Percentiles rank a stretch among this genome's conserved stretches.
These are phyloP conservation scores for Stegostoma tigrinum DNA, from an alignment of 2,113 vertebrate species.

Conservation along the genomic window DNA sequence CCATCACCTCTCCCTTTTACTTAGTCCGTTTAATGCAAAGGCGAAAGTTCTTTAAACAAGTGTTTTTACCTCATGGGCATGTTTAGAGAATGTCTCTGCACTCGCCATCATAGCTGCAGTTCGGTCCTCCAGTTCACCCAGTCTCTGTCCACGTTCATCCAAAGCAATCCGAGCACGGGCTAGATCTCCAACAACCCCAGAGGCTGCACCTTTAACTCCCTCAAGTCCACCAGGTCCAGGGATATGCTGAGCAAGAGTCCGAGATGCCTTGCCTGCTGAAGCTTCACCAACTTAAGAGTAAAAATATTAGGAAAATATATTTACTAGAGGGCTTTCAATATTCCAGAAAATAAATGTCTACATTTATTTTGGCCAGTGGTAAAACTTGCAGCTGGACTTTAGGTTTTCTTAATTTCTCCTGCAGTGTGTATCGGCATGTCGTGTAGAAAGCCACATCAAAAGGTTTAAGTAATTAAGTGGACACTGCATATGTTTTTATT, in stretches of 20 bases:
- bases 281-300: slow-evolving; percentile 78
- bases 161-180: slow-evolving; percentile 83
- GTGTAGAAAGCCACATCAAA: background rate
- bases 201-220: slow-evolving; percentile 77
- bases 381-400: background rate
- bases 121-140: slow-evolving; percentile 89
- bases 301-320: slow-evolving; percentile 31
- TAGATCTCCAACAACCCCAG: slow-evolving; percentile 81
- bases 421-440: background rate
- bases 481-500: background rate
- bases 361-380: background rate
- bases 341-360: background rate
- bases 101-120: slow-evolving; percentile 93
- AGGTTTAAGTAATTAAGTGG: background rate
- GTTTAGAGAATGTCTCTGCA: slow-evolving; percentile 87
- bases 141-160: slow-evolving; percentile 86
- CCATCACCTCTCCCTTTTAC: background rate
- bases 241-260: slow-evolving; percentile 90
- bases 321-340: background rate
- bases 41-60: background rate
- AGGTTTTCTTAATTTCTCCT: background rate
- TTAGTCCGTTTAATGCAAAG: background rate
- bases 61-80: slow-evolving; percentile 81
- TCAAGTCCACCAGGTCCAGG: slow-evolving; percentile 80
- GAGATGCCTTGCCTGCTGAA: slow-evolving; percentile 83